phyloP scores from a whole-genome alignment of 2,113 vertebrate genomes.

The Atlantisia rogersi region DNA sequence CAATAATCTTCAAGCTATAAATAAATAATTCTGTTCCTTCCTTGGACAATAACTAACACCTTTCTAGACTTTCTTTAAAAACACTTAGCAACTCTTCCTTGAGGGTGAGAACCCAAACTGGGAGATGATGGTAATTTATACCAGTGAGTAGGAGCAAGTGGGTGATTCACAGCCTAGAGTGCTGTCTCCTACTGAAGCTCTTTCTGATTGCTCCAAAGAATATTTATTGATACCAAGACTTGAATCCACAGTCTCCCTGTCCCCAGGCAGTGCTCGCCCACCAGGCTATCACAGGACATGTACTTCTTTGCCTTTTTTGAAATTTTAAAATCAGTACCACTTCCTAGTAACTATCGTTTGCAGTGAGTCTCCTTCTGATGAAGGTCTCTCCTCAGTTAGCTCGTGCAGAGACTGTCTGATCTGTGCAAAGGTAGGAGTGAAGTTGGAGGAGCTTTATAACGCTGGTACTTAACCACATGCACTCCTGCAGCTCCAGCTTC shows the following conservation, averaged over 20 bases:
- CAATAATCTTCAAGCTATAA: constrained; percentile 10
- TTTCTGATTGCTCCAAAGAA: constrained; percentile 13
- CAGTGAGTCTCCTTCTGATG: not conserved
- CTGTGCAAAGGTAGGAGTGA: not conserved
- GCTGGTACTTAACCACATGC: not conserved
- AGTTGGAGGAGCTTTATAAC: not conserved
- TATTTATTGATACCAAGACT: not conserved
- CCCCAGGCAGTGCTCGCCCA: not conserved
- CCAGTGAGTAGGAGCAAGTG: not conserved
- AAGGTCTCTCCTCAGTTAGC: not conserved
- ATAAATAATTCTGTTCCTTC: constrained; percentile 32
- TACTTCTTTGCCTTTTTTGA: constrained; percentile 4
- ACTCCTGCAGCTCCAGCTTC: not conserved
- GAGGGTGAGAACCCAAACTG: not conserved
- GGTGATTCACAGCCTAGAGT: not conserved
- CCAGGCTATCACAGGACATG: not conserved
- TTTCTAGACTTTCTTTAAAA: constrained; percentile 34
- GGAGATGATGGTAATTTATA: not conserved
- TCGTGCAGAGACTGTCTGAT: not conserved
- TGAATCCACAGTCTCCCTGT: not conserved
- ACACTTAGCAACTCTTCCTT: not conserved
- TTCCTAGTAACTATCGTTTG: constrained; percentile 11
- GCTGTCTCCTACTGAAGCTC: not conserved
- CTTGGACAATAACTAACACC: constrained; percentile 8
- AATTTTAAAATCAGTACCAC: not conserved